Base-by-base conservation (phyloP, 1,140 invertebrate genomes). In the Homarus americanus region DNA sequence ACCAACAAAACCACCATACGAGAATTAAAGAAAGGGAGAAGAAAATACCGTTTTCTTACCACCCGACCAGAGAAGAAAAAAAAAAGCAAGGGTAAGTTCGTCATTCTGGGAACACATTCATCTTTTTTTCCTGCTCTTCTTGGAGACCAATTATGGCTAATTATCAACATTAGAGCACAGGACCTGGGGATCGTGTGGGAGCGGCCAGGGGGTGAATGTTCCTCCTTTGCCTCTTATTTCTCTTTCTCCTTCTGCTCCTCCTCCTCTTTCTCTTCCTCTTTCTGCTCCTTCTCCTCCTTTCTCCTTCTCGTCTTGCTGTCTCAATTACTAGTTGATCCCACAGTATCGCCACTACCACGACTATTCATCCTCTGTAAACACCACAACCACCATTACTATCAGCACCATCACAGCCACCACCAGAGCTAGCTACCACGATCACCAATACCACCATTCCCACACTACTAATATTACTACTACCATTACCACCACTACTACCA, bases 71-170 rank as follows among this genome's bases (percentile, higher is more conserved):
- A 20, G 53, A 20, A 20, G 53, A 58, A 12, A 49, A 49, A 49
- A 49, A 58, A 20, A 58, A 2, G 24, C 53, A 58, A 20, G 17
- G n/a, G n/a, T n/a, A n/a, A 58, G 24, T 58, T 12, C n/a, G 5
- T 28, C 63, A 66, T 66, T 66, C 63, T 66, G 28, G 32, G 63
- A 66, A 66, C 63, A 7, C n/a, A 66, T 28, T 32, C 20, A 7
- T 20, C 32, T 7, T 12, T 20, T 66, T 66, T 66, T 66, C 28
- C 12, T 69, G 17, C n/a, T 63, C 58, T 69, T 69, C n/a, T 66
- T 66, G 63, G n/a, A 69, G 63, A 32, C 63, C 63, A 69, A 32
- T 69, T 69, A 69, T 7, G 63, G 28, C n/a, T 69, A 69, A 34
- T 32, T 69, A 32, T 32, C n/a, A 28, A 69, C 63, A 69, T 24